Conservation (phyloP, 2,113 vertebrate genomes). For the Zosterops borbonicus region DNA sequence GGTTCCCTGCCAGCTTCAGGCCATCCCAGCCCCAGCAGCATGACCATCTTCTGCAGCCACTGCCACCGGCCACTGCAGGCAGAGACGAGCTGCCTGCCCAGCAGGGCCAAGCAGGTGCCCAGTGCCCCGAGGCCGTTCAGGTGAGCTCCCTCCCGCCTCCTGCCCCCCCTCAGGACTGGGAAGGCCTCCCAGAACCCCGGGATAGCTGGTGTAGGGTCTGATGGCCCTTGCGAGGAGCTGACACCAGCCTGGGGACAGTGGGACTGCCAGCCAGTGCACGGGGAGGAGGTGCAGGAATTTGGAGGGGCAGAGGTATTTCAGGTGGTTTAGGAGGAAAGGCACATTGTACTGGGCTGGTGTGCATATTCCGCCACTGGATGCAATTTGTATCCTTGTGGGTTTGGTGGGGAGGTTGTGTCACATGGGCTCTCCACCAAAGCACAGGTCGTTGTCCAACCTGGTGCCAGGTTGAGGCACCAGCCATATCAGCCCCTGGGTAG, state of each 20-base stretch:
- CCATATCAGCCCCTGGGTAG: accelerated
- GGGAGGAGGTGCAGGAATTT: neutral
- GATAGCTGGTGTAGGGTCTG: accelerated
- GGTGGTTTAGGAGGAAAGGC: neutral
- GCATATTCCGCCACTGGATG: neutral
- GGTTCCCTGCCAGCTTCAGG: neutral
- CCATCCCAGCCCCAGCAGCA: neutral
- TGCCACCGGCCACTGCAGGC: constrained; percentile 66
- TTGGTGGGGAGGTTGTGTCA: neutral
- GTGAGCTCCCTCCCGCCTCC: constrained; percentile 28
- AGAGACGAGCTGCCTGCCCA: constrained; percentile 8
- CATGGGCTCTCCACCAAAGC: neutral
- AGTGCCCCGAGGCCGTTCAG: constrained; percentile 66
- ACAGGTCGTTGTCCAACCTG: neutral
- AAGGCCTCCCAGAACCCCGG: neutral
- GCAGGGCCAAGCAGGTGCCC: neutral
- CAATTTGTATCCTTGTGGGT: accelerated
- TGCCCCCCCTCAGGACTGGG: neutral
- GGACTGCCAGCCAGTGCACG: accelerated
- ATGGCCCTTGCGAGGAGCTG: neutral
- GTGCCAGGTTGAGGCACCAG: neutral
- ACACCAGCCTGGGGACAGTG: accelerated
- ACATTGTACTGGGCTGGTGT: neutral
- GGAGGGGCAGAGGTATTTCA: neutral
- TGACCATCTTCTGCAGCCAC: constrained; percentile 77